Conservation (phyloP, 2,113 vertebrate species). For the Seriola aureovittata region DNA sequence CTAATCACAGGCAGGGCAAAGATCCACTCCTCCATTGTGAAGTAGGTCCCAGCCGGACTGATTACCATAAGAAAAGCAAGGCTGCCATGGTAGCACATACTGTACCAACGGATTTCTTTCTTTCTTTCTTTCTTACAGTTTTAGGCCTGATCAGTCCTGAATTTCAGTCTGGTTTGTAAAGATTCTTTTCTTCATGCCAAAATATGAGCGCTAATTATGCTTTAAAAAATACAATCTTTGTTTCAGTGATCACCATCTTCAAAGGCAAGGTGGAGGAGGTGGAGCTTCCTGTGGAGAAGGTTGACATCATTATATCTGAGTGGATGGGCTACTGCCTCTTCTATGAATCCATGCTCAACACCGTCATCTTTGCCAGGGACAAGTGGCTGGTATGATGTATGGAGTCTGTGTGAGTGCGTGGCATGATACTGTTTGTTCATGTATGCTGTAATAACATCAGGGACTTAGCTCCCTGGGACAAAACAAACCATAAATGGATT, state of each 20-base stretch:
- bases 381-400: slow-evolving; percentile 95
- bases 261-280: slow-evolving; percentile 98
- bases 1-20: slow-evolving; percentile 32
- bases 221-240: slow-evolving; percentile 12
- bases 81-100: slow-evolving; percentile 17
- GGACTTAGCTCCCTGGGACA: not conserved
- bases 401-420: slow-evolving; percentile 2
- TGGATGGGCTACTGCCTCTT: slow-evolving; percentile 99
- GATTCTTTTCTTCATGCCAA: not conserved
- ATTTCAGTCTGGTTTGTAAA: not conserved
- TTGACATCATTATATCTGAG: slow-evolving; percentile 98
- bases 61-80: slow-evolving; percentile 40
- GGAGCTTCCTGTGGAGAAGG: slow-evolving; percentile 95
- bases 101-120: slow-evolving; percentile 4
- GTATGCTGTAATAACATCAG: not conserved
- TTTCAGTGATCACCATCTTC: slow-evolving; percentile 98
- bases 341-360: slow-evolving; percentile 99
- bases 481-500: not conserved
- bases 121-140: not conserved
- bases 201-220: not conserved
- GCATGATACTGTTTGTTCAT: not conserved
- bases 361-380: slow-evolving; percentile 97
- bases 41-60: slow-evolving; percentile 16
- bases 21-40: not conserved
- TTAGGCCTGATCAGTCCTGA: not conserved